A percentile compares a stretch with the other conserved stretches of the same genome.
These are phyloP conservation scores for Stenolophus ochropezus DNA, from an alignment of 2,888 invertebrate species.

Conservation along the genomic window DNA sequence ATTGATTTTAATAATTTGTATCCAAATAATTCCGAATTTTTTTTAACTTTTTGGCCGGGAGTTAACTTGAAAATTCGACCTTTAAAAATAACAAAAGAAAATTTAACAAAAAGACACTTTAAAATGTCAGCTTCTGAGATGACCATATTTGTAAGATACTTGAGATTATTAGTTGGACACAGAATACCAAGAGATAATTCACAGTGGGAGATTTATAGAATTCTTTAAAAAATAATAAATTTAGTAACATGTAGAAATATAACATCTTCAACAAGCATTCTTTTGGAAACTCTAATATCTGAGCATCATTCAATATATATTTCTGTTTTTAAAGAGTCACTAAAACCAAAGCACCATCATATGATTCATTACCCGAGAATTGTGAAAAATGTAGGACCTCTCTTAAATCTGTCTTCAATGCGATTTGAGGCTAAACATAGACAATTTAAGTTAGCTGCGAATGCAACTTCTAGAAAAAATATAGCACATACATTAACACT, in stretches of 20 bases:
- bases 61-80: conserved; percentile 16
- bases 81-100: neutral
- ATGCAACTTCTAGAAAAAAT: neutral
- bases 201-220: neutral
- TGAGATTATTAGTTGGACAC: neutral
- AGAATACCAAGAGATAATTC: neutral
- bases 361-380: neutral
- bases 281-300: neutral
- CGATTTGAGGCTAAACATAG: neutral
- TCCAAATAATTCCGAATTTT: neutral
- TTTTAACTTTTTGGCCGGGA: neutral
- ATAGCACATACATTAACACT: neutral
- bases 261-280: neutral
- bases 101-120: conserved; percentile 20
- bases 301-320: neutral
- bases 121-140: neutral
- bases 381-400: neutral
- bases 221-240: neutral
- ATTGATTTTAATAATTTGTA: neutral
- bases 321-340: neutral
- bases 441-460: neutral
- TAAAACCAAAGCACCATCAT: conserved; percentile 2
- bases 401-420: neutral
- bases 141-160: neutral
- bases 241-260: neutral